Conservation (phyloP, 2,797 vertebrate species). For the Aerospiza tachiro region DNA sequence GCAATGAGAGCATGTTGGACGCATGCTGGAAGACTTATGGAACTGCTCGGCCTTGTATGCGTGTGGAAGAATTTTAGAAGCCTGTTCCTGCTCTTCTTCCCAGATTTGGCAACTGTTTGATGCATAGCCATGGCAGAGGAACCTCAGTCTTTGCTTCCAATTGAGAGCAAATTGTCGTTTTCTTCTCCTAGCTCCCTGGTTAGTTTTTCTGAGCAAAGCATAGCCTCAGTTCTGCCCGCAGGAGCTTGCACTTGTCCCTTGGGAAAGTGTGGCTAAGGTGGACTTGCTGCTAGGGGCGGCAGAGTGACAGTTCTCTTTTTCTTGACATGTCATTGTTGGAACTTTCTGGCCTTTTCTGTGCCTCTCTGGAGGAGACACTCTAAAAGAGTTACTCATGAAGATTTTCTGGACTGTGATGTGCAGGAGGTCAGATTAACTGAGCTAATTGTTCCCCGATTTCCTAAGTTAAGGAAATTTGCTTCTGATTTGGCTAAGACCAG, state of each 20-base stretch:
- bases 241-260: background rate
- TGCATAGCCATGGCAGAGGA: background rate
- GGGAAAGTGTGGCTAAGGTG: background rate
- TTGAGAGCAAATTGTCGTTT: background rate
- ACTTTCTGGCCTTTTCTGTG: background rate
- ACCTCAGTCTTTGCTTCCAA: background rate
- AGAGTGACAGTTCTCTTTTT: background rate
- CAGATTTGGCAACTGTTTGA: background rate
- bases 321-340: background rate
- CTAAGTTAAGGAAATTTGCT: background rate
- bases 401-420: background rate
- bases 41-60: background rate
- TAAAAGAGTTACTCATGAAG: background rate
- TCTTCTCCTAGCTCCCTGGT: background rate
- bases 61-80: background rate
- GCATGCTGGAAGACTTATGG: fast-evolving
- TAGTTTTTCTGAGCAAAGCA: background rate
- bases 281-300: background rate
- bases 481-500: background rate
- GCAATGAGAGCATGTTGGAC: background rate
- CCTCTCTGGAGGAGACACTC: background rate
- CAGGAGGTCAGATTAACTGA: background rate
- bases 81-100: background rate
- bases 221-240: background rate
- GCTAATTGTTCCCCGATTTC: background rate